Evolutionary conservation across 2,888 invertebrate species (phyloP).

Genomic region (Aspidiotus destructor): DNA sequence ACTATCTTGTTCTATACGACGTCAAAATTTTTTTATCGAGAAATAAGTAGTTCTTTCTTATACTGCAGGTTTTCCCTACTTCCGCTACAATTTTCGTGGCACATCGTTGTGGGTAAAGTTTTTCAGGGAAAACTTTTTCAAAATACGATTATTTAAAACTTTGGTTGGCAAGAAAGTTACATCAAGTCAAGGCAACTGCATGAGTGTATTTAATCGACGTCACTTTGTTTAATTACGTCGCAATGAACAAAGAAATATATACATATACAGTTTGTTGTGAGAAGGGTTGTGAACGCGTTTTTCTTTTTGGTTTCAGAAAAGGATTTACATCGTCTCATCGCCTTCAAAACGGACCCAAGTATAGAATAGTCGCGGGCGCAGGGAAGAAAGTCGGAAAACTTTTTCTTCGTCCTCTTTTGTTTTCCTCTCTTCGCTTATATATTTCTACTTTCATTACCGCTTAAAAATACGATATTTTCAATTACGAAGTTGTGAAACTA

Average conservation of each 20-base stretch:
- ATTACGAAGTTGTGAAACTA: background rate
- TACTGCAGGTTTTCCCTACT: too few species aligned
- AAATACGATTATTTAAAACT: slow-evolving; percentile 30
- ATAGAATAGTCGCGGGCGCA: background rate
- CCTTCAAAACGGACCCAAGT: background rate
- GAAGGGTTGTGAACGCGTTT: background rate
- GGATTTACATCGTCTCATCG: slow-evolving; percentile 7
- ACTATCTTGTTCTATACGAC: too few species aligned
- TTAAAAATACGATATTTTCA: too few species aligned
- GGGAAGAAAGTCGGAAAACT: background rate
- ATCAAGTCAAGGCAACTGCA: slow-evolving; percentile 7
- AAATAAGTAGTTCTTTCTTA: too few species aligned
- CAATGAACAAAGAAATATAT: too few species aligned
- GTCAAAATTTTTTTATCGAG: too few species aligned
- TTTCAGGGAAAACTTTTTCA: background rate
- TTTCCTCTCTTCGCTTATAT: background rate
- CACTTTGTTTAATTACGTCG: slow-evolving; percentile 30
- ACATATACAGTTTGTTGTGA: too few species aligned
- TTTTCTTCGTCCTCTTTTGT: background rate
- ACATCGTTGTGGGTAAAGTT: background rate
- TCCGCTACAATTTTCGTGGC: too few species aligned
- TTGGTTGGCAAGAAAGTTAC: slow-evolving; percentile 21
- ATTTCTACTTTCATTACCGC: background rate
- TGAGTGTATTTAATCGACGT: slow-evolving; percentile 31
- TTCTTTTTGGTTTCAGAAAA: slow-evolving; percentile 9